A percentile compares a stretch with the other conserved stretches of the same genome.
Conservation (phyloP, 2,888 invertebrate genomes). For the Theretra japonica region DNA sequence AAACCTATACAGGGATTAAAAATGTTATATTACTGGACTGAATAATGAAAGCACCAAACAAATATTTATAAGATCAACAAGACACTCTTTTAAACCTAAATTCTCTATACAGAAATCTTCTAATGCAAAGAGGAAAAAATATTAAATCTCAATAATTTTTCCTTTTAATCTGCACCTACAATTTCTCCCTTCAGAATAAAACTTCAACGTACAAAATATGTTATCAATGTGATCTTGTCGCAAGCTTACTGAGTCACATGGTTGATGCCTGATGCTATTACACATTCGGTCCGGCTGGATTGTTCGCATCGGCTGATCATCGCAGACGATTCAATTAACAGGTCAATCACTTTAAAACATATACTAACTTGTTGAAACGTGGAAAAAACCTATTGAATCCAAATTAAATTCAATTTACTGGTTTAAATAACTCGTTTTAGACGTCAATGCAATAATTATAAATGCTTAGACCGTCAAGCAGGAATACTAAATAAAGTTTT, state of each 20-base stretch:
- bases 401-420: background rate
- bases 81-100: background rate
- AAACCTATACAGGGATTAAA: too few species aligned
- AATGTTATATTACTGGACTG: too few species aligned
- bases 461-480: too few species aligned
- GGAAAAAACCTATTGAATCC: background rate
- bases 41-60: too few species aligned
- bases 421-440: too few species aligned
- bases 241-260: slow-evolving; percentile 9
- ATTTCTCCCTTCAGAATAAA: background rate
- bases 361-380: background rate
- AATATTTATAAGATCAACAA: background rate
- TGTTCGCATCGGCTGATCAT: slow-evolving; percentile 17
- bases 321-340: slow-evolving; percentile 34
- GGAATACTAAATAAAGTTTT: too few species aligned
- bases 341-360: slow-evolving; percentile 42
- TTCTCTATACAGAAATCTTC: too few species aligned
- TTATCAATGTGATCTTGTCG: background rate
- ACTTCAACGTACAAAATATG: background rate
- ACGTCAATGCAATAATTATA: too few species aligned
- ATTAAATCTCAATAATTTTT: too few species aligned
- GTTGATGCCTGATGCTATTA: background rate
- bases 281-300: slow-evolving; percentile 21
- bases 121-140: too few species aligned
- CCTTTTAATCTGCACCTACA: too few species aligned